Evolutionary conservation across 2,797 vertebrate genomes (phyloP).

Genomic region (Enteromius unitaeniatus): DNA sequence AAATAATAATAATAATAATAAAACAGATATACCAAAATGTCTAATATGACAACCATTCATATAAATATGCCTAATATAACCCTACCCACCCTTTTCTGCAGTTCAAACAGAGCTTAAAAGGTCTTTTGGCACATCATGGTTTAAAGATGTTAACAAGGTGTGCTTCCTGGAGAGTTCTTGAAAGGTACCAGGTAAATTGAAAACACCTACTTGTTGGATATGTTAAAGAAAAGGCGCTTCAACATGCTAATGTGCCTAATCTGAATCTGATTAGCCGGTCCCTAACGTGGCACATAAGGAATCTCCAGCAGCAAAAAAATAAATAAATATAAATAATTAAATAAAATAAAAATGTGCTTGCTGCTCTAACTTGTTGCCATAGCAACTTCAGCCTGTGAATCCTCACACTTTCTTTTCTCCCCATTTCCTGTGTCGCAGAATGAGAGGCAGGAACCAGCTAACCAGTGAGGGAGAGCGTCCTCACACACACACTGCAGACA

Average conservation of each 20-base stretch:
- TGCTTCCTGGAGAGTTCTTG: constrained; percentile 6
- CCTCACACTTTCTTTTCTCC: constrained; percentile 37
- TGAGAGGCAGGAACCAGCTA: constrained; percentile 23
- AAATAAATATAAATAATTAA: not conserved
- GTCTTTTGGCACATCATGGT: not conserved
- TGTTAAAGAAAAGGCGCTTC: constrained; percentile 1
- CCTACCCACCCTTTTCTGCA: no score
- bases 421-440: constrained; percentile 38
- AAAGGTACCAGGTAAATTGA: not conserved
- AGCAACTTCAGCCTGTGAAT: constrained; percentile 52
- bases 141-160: constrained; percentile 8
- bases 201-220: constrained; percentile 37
- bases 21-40: no score
- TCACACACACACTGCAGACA: constrained; percentile 1
- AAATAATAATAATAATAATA: no score
- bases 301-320: constrained; percentile 20
- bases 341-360: constrained; percentile 9
- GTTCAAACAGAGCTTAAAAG: not conserved
- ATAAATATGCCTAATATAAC: no score
- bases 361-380: constrained; percentile 56
- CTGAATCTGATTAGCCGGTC: constrained; percentile 32
- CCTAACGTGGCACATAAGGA: constrained; percentile 26
- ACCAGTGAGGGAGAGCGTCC: constrained; percentile 1
- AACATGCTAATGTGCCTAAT: constrained; percentile 28
- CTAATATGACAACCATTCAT: no score